phyloP scores from a whole-genome alignment of 2,113 vertebrate species.

The Chloebia gouldiae region DNA sequence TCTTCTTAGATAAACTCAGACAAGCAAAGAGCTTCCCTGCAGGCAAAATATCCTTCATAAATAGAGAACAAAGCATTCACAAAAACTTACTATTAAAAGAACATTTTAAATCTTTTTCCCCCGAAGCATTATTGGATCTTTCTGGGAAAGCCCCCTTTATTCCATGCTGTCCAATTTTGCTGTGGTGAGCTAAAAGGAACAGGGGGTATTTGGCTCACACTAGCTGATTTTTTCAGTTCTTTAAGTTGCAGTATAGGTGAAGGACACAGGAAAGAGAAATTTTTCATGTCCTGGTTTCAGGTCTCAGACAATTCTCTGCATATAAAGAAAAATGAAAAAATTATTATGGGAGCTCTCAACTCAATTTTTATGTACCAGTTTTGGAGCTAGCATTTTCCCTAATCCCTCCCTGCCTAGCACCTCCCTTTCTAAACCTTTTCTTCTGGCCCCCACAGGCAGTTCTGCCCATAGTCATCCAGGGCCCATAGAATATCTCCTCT shows the following conservation, averaged over 20 bases:
- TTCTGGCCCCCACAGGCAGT: background rate
- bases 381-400: background rate
- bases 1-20: conserved; percentile 50
- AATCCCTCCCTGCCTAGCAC: background rate
- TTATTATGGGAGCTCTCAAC: fast-evolving
- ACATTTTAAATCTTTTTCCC: background rate
- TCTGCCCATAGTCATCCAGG: background rate
- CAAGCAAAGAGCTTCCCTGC: conserved; percentile 13
- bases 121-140: background rate
- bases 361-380: background rate
- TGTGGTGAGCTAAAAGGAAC: background rate
- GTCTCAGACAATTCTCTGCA: background rate
- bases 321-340: background rate
- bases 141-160: background rate
- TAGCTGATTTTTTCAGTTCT: background rate
- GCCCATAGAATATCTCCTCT: background rate
- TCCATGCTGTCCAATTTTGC: background rate
- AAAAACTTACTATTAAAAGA: background rate
- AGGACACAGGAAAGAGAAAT: background rate
- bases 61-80: conserved; percentile 4
- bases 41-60: conserved; percentile 7
- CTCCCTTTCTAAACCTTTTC: background rate
- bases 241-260: background rate
- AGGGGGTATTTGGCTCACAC: background rate
- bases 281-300: background rate